phyloP scores from a whole-genome alignment of 2,888 invertebrate genomes.

The Drosophila anceps region DNA sequence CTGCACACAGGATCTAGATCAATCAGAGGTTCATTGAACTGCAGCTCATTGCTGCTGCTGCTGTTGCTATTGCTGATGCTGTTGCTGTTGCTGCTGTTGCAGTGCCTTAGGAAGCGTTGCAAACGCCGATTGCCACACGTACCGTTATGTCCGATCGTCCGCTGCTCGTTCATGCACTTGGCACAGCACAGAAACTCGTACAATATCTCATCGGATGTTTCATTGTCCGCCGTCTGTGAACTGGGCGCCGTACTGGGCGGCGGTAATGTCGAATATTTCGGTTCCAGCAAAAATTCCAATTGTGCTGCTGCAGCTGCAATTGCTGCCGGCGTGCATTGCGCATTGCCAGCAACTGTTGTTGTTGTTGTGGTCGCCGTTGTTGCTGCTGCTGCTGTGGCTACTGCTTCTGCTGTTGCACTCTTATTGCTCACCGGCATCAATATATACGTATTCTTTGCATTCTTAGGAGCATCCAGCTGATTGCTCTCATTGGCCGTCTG shows the following conservation, averaged over 20 bases:
- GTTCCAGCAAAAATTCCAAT: slow-evolving; percentile 74
- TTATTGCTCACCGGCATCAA: slow-evolving; percentile 81
- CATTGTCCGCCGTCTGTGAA: slow-evolving; percentile 25
- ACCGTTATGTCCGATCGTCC: slow-evolving; percentile 47
- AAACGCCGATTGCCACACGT: slow-evolving; percentile 57
- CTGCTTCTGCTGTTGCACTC: slow-evolving; percentile 5
- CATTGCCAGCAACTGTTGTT: slow-evolving; percentile 8
- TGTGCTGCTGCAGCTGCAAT: slow-evolving; percentile 62
- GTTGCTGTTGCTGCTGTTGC: slow-evolving; percentile 45
- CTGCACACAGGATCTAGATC: slow-evolving; percentile 82
- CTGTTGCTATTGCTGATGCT: slow-evolving; percentile 11
- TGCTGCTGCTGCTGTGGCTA: neutral
- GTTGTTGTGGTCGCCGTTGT: slow-evolving; percentile 6
- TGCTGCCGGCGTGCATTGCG: slow-evolving; percentile 45
- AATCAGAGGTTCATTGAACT: slow-evolving; percentile 39
- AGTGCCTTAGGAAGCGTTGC: slow-evolving; percentile 77
- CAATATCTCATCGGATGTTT: slow-evolving; percentile 76
- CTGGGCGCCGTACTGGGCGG: slow-evolving; percentile 46
- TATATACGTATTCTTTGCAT: slow-evolving; percentile 81
- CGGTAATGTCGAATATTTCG: slow-evolving; percentile 82
- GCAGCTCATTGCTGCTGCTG: slow-evolving; percentile 14
- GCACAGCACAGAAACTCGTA: slow-evolving; percentile 86
- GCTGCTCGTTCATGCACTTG: slow-evolving; percentile 84
- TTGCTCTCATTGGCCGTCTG: slow-evolving; percentile 12
- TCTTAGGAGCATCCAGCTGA: slow-evolving; percentile 5